Percentiles rank a stretch among this genome's conserved stretches.
These are phyloP conservation scores for Hypomecis punctinalis DNA, from an alignment of 2,888 invertebrate genomes.

Conservation along the genomic window DNA sequence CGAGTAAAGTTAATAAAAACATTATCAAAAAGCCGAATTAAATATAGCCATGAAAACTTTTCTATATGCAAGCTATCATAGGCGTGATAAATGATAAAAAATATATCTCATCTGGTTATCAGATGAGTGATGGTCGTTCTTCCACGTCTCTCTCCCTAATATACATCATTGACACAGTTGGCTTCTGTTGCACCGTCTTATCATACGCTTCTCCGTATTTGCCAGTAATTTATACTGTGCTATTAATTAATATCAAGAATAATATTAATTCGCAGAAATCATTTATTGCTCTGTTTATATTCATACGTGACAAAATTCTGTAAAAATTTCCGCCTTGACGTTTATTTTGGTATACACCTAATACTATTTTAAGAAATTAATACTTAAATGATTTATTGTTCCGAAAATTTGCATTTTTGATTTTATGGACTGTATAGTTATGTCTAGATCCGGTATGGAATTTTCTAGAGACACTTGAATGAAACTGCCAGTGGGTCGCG, in stretches of 20 bases:
- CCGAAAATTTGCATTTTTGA: neutral
- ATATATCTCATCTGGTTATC: too few species aligned
- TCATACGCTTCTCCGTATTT: constrained; percentile 24
- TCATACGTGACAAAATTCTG: neutral
- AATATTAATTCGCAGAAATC: constrained; percentile 12
- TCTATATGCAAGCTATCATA: too few species aligned
- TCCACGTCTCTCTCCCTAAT: too few species aligned
- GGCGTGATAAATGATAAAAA: too few species aligned
- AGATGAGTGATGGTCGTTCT: too few species aligned
- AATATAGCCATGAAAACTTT: too few species aligned
- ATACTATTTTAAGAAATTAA: neutral
- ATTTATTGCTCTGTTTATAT: neutral
- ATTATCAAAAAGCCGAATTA: too few species aligned
- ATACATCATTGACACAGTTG: constrained; percentile 34
- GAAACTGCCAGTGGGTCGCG: too few species aligned
- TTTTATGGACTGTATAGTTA: neutral
- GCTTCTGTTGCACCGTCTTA: constrained; percentile 6
- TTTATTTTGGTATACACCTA: constrained; percentile 1
- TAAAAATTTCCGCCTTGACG: neutral
- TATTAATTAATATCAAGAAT: constrained; percentile 18
- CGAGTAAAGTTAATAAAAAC: too few species aligned
- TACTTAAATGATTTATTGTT: constrained; percentile 4
- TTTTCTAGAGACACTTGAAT: neutral
- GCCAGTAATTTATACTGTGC: constrained; percentile 24
- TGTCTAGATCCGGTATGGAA: constrained; percentile 1